phyloP scores from a whole-genome alignment of 2,113 vertebrate species.

The Prietella phreatophila region DNA sequence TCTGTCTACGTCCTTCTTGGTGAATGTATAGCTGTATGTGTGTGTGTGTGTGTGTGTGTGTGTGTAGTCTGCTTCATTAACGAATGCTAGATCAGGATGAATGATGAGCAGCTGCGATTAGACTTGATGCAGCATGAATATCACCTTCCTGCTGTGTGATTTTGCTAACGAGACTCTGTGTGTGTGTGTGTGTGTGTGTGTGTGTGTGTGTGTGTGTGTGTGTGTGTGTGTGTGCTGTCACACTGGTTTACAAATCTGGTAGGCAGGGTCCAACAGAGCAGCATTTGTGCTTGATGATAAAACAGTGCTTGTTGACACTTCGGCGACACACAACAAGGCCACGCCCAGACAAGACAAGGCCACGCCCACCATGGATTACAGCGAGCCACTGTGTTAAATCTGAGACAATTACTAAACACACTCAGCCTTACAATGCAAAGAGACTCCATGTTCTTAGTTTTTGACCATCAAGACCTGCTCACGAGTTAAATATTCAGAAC shows the following conservation, averaged over 20 bases:
- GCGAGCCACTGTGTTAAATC: neutral
- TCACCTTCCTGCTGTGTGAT: constrained; percentile 28
- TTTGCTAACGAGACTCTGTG: constrained; percentile 21
- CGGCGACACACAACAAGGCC: neutral
- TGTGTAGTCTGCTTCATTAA: constrained; percentile 11
- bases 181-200: neutral
- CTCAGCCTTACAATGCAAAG: neutral
- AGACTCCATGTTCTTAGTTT: neutral
- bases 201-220: constrained; percentile 21
- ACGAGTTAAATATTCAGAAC: no score
- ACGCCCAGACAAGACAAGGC: neutral
- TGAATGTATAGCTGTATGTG: neutral
- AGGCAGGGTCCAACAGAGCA: neutral
- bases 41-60: constrained; percentile 23
- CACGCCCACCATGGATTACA: neutral
- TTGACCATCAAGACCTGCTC: neutral
- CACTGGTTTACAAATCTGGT: neutral
- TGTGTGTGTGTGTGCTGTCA: constrained; percentile 12
- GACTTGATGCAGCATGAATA: constrained; percentile 27
- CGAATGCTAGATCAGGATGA: constrained; percentile 1
- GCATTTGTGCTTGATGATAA: neutral
- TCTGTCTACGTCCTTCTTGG: constrained; percentile 1
- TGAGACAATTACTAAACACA: neutral
- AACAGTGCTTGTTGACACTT: neutral
- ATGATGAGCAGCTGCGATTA: constrained; percentile 16